phyloP scores from a whole-genome alignment of 2,888 invertebrate species.

The Ctena decussata region DNA sequence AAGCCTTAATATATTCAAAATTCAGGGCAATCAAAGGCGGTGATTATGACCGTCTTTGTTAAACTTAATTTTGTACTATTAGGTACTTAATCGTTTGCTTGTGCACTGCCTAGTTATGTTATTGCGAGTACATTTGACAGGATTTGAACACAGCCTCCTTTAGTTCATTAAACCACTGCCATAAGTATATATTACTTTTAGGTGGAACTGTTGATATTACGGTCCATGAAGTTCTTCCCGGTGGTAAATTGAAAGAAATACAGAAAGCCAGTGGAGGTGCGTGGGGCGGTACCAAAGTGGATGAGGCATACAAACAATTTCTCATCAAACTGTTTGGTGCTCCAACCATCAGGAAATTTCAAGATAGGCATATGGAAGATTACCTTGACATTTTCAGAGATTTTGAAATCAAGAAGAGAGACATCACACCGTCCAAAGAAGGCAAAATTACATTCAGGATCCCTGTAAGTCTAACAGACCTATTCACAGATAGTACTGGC shows the following conservation, averaged over 20 bases:
- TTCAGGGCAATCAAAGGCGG: no score
- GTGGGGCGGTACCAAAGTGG: constrained; percentile 54
- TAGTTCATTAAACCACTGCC: no score
- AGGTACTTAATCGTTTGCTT: no score
- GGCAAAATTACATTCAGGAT: neutral
- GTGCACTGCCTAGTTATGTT: no score
- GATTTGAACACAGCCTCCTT: no score
- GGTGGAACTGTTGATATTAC: constrained; percentile 49
- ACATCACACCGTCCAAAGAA: neutral
- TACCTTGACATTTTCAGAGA: constrained; percentile 39
- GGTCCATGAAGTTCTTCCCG: constrained; percentile 39
- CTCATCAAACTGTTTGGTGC: constrained; percentile 22
- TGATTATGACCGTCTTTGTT: no score
- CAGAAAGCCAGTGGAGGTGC: constrained; percentile 50
- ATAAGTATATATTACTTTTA: no score
- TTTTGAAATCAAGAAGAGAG: constrained; percentile 42
- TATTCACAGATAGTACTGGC: constrained; percentile 16
- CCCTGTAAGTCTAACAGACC: constrained; percentile 18
- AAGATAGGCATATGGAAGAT: constrained; percentile 35
- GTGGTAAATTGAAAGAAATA: constrained; percentile 41
- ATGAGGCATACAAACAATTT: constrained; percentile 25
- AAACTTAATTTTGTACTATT: no score
- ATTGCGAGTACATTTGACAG: no score
- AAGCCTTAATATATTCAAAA: no score
- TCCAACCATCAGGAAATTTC: constrained; percentile 12